Evolutionary conservation across 2,888 invertebrate genomes (phyloP).

Genomic region (Trissonchulus sp.): DNA sequence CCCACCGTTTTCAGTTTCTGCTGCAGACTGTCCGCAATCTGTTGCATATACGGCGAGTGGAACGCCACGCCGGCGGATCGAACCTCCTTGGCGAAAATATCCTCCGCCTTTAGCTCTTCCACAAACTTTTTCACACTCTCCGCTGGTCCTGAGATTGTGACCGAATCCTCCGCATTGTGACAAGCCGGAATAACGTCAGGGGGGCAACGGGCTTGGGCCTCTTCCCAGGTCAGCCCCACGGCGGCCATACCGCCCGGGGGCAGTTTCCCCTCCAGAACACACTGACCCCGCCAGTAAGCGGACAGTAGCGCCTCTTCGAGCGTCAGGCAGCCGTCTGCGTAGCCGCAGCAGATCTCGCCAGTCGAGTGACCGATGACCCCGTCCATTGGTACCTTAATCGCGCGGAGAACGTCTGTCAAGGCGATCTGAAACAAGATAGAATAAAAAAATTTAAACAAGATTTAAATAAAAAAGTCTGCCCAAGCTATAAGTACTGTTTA

Average conservation of each 20-base stretch:
- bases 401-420: conserved; percentile 74
- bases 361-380: conserved; percentile 92
- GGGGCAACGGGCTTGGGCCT: conserved; percentile 67
- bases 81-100: conserved; percentile 74
- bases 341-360: conserved; percentile 88
- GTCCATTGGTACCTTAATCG: conserved; percentile 73
- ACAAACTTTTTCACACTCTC: conserved; percentile 60
- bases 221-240: conserved; percentile 69
- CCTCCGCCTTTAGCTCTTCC: conserved; percentile 59
- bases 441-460: no score
- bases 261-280: conserved; percentile 69
- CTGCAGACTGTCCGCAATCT: conserved; percentile 73
- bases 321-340: conserved; percentile 89
- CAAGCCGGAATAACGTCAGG: conserved; percentile 74
- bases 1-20: conserved; percentile 68
- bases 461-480: no score
- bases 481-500: no score
- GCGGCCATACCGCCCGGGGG: conserved; percentile 51
- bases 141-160: conserved; percentile 80
- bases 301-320: conserved; percentile 86
- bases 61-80: conserved; percentile 83
- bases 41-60: conserved; percentile 82
- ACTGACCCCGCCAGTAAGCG: conserved; percentile 84
- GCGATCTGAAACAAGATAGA: conserved; percentile 65
- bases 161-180: conserved; percentile 83